Percentiles rank a stretch among this genome's conserved stretches.
These are phyloP conservation scores for Rhynchonycteris naso DNA, from an alignment of 2,797 vertebrate species.

Conservation along the genomic window DNA sequence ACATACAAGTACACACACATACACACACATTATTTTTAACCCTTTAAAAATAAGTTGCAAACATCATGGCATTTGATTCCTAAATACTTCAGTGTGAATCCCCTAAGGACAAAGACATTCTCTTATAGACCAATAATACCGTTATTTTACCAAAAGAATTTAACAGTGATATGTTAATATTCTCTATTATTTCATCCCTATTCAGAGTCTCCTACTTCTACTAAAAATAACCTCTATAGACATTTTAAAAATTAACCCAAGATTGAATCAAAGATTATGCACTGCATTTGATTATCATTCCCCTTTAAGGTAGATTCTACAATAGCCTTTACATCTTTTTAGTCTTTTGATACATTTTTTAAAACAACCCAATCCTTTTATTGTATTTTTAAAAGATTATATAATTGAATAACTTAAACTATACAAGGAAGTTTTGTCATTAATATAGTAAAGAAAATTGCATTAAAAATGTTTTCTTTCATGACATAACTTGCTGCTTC, in stretches of 20 bases:
- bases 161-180: neutral
- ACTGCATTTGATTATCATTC: neutral
- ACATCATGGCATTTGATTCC: neutral
- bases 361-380: slow-evolving; percentile 12
- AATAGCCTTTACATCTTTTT: neutral
- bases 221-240: neutral
- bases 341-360: slow-evolving; percentile 20
- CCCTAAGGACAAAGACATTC: slow-evolving; percentile 9
- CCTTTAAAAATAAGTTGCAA: slow-evolving; percentile 20
- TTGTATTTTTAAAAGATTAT: slow-evolving; percentile 34
- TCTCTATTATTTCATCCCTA: neutral
- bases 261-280: neutral
- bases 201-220: neutral
- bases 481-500: neutral
- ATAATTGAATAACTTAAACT: slow-evolving; percentile 27
- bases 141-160: slow-evolving; percentile 11
- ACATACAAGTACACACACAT: neutral
- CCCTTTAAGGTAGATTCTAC: slow-evolving; percentile 30
- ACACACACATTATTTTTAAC: neutral
- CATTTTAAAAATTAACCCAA: neutral
- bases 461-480: slow-evolving; percentile 48
- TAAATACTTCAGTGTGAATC: neutral
- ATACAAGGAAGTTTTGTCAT: neutral
- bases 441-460: slow-evolving; percentile 5
- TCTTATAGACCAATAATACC: neutral